Evolutionary conservation across 2,113 vertebrate species (phyloP).

Genomic region (Zapornia atra): DNA sequence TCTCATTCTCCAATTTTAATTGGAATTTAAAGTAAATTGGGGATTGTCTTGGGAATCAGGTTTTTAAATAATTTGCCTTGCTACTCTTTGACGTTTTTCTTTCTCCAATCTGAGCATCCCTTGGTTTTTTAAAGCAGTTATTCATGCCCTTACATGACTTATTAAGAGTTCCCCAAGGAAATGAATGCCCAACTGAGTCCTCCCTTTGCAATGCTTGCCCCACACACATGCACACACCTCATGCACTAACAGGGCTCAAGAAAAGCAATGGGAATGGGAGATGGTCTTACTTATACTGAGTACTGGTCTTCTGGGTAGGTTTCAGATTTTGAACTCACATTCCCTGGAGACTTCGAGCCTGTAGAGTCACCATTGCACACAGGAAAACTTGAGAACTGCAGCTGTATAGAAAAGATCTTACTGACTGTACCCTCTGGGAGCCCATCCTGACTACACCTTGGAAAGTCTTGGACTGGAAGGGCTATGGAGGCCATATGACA

Average conservation of each 20-base stretch:
- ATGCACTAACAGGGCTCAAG: not conserved
- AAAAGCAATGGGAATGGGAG: not conserved
- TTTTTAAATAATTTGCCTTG: not conserved
- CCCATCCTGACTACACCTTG: no score
- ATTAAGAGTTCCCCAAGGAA: not conserved
- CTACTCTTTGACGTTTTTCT: not conserved
- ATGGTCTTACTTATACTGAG: not conserved
- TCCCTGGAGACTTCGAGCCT: not conserved
- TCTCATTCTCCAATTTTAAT: not conserved
- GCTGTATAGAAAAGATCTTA: not conserved
- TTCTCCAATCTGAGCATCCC: not conserved
- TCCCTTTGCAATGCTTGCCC: not conserved
- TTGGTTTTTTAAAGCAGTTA: not conserved
- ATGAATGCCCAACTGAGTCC: rapidly evolving
- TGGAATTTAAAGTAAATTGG: not conserved
- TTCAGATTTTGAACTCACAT: not conserved
- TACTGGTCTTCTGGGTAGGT: not conserved
- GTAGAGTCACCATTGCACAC: not conserved
- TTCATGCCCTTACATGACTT: rapidly evolving
- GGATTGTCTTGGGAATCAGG: not conserved
- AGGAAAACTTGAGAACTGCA: not conserved
- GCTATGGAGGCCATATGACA: not conserved
- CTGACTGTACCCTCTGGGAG: not conserved
- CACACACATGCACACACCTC: not conserved
- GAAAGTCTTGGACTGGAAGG: not conserved